phyloP scores from a whole-genome alignment of 2,888 invertebrate species.

The Acanthosepion lycidas region DNA sequence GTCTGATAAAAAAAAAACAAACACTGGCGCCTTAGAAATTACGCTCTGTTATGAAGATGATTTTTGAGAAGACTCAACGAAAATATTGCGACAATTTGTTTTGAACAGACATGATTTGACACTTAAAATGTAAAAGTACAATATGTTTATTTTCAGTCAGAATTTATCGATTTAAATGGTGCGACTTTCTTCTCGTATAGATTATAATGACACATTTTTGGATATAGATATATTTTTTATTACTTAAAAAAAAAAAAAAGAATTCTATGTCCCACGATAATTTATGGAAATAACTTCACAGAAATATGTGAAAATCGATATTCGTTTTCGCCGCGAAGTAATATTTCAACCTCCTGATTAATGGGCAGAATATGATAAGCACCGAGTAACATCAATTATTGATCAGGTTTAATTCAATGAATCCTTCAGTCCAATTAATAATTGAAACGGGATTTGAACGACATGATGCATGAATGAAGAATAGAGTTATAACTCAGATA shows the following conservation, averaged over 20 bases:
- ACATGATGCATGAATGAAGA: neutral
- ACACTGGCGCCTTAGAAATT: too few species aligned
- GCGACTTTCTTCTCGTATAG: too few species aligned
- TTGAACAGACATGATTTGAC: too few species aligned
- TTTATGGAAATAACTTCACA: neutral
- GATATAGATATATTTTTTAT: too few species aligned
- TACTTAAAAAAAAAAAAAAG: neutral
- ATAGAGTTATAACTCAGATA: neutral
- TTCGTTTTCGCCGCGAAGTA: neutral
- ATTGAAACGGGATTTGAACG: conserved; percentile 6
- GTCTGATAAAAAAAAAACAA: too few species aligned
- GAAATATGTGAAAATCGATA: neutral
- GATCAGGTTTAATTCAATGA: neutral
- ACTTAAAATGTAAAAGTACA: too few species aligned
- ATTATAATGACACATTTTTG: too few species aligned
- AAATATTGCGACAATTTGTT: too few species aligned
- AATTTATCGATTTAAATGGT: too few species aligned
- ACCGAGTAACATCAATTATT: neutral
- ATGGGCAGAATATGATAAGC: neutral
- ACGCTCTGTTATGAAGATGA: too few species aligned
- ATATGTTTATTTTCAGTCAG: too few species aligned
- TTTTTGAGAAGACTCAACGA: too few species aligned
- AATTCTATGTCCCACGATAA: neutral
- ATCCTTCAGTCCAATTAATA: conserved; percentile 2
- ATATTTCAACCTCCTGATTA: neutral